Percentiles rank a stretch among this genome's conserved stretches.
Conservation (phyloP, 2,797 vertebrate genomes). For the Siniperca scherzeri region DNA sequence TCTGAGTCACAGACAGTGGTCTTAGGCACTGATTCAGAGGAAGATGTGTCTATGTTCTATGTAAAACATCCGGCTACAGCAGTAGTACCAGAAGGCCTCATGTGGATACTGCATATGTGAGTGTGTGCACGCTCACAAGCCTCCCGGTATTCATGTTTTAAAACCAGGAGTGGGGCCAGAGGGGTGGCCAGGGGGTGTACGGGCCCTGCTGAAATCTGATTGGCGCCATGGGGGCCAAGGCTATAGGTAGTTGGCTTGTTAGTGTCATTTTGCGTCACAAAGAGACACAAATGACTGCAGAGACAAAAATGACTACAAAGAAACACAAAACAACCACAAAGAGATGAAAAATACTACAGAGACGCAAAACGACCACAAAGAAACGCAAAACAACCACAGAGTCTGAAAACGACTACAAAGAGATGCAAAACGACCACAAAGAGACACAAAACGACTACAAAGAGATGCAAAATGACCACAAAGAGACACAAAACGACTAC, state of each 20-base stretch:
- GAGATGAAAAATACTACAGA: fast-evolving
- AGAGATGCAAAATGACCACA: too few species aligned
- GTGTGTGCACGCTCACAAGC: neutral
- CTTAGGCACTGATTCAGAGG: conserved; percentile 40
- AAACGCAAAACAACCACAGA: neutral
- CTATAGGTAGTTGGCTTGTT: neutral
- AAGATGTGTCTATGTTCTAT: conserved; percentile 31
- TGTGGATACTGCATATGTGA: neutral
- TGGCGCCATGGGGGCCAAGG: too few species aligned
- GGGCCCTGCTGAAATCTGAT: neutral
- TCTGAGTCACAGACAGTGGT: conserved; percentile 47
- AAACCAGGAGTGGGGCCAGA: neutral
- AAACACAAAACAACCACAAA: neutral
- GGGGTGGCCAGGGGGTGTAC: neutral
- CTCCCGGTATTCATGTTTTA: neutral
- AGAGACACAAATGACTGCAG: neutral
- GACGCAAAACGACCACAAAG: neutral
- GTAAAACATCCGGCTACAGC: conserved; percentile 3
- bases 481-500: too few species aligned
- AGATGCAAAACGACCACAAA: neutral
- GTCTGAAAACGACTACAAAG: neutral
- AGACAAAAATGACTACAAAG: neutral
- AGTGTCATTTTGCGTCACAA: too few species aligned
- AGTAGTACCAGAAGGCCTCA: neutral
- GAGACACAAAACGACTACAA: neutral